These are phyloP conservation scores for Malurus splendens DNA, from an alignment of 2,797 vertebrate genomes.

Conservation along the genomic window DNA sequence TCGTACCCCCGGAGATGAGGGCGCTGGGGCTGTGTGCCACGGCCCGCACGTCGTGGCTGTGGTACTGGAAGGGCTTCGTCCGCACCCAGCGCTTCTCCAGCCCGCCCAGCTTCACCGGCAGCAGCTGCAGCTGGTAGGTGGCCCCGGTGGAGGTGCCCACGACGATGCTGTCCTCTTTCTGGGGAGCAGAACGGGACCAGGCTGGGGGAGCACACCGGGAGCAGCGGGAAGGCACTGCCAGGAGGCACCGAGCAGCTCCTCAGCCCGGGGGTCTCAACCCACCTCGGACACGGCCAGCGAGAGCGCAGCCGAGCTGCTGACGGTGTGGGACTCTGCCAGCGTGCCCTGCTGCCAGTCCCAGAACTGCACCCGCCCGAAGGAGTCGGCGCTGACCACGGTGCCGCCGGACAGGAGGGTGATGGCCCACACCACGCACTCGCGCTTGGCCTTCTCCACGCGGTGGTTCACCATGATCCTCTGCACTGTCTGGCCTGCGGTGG, in stretches of 20 bases:
- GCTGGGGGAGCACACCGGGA: rapidly evolving
- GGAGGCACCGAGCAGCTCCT: neutral
- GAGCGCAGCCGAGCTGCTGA: constrained; percentile 82
- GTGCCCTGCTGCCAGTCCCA: constrained; percentile 87
- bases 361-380: constrained; percentile 87
- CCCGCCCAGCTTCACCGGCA: constrained; percentile 69
- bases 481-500: constrained; percentile 69
- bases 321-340: constrained; percentile 73
- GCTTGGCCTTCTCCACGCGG: constrained; percentile 53
- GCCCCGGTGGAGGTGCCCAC: constrained; percentile 88
- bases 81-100: constrained; percentile 82
- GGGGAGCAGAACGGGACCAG: neutral
- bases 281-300: constrained; percentile 81
- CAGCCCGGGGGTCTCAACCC: neutral
- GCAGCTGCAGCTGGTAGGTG: constrained; percentile 86
- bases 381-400: constrained; percentile 85
- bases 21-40: constrained; percentile 80
- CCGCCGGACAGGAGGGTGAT: constrained; percentile 78
- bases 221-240: rapidly evolving
- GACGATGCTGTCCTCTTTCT: constrained; percentile 87
- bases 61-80: constrained; percentile 88
- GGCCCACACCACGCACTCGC: constrained; percentile 86
- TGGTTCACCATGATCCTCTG: constrained; percentile 83
- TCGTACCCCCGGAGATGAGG: constrained; percentile 87
- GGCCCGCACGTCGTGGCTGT: constrained; percentile 87